phyloP scores from a whole-genome alignment of 2,888 invertebrate genomes.

The Rhagonycha lutea region DNA sequence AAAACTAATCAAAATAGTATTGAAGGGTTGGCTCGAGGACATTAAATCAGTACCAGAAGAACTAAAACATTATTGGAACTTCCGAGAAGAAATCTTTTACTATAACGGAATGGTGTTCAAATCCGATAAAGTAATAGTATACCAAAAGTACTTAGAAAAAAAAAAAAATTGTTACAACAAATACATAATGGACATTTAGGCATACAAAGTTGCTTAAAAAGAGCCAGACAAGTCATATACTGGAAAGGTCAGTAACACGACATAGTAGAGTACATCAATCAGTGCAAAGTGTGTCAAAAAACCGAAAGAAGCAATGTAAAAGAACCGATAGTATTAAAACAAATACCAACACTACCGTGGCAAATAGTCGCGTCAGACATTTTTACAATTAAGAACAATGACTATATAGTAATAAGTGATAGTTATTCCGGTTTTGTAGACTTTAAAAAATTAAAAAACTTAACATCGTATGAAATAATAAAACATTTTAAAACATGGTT shows the following conservation, averaged over 20 bases:
- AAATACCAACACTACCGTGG: background rate
- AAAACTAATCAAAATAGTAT: background rate
- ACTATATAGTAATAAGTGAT: background rate
- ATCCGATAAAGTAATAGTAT: slow-evolving; percentile 6
- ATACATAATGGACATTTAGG: slow-evolving; percentile 16
- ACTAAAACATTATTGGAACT: background rate
- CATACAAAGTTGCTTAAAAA: background rate
- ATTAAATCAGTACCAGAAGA: background rate
- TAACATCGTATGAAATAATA: background rate
- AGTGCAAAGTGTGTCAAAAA: background rate
- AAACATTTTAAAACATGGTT: background rate
- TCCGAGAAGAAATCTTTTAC: background rate
- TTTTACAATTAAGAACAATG: background rate
- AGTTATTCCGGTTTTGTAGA: background rate
- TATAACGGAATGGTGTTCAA: slow-evolving; percentile 5
- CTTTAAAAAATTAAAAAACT: background rate
- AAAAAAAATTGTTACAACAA: slow-evolving; percentile 7
- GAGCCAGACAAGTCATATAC: background rate
- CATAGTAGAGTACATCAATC: background rate
- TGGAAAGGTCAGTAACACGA: background rate
- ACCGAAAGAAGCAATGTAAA: background rate
- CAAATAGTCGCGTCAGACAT: background rate
- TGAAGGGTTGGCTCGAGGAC: background rate
- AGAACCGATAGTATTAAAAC: background rate
- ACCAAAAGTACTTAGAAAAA: background rate